Base-by-base conservation (phyloP, 2,797 vertebrate species). In the Peromyscus eremicus region DNA sequence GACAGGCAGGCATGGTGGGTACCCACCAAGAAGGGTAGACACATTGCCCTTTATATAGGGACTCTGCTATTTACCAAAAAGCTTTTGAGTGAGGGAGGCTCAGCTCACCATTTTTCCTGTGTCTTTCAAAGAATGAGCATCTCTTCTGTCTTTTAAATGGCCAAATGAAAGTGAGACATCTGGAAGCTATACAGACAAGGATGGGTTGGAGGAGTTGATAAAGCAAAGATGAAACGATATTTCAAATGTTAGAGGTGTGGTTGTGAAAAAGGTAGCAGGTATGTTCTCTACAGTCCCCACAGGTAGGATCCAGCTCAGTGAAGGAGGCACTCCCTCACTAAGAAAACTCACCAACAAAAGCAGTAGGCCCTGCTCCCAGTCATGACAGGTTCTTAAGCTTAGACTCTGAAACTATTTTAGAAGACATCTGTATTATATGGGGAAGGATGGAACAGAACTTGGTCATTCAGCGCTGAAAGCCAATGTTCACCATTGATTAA, bases 131-230 rank as follows among this genome's bases (percentile, higher is more conserved):
- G 34, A 89, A 55, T 25, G 64, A 87, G 25, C 73, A 73, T 68
- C 43, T 76, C 92, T 85, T 46, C 66, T 79, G 25, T 27, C 93
- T 97, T 94, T 96, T 12, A 93, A 96, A 84, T 6, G 17, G 73
- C 84, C 84, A 77, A 77, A 79, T 37, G 12, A 85, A 91, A 82
- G 12, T 57, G 75, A 94, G 82, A 84, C 91, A 66, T 84, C 79
- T 27, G 21, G 75, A 89, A 94, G 52, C 37, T 57, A 37, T 27
- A 37, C 9, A 77, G 64, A 57, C 66, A 70, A 92, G 49, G 32
- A 95, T 46, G 21, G 37, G 12, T 46, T 76, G 75, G 91, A 94
- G 88, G 70, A 70, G 66, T 12, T 17, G 23, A 71, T 46, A 32
- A 34, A 43, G 17, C 75, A 86, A 85, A 94, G 92, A 88, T 86